Percentiles rank a stretch among this genome's conserved stretches.
Conservation (phyloP, 2,113 vertebrate species). For the Anseranas semipalmata region DNA sequence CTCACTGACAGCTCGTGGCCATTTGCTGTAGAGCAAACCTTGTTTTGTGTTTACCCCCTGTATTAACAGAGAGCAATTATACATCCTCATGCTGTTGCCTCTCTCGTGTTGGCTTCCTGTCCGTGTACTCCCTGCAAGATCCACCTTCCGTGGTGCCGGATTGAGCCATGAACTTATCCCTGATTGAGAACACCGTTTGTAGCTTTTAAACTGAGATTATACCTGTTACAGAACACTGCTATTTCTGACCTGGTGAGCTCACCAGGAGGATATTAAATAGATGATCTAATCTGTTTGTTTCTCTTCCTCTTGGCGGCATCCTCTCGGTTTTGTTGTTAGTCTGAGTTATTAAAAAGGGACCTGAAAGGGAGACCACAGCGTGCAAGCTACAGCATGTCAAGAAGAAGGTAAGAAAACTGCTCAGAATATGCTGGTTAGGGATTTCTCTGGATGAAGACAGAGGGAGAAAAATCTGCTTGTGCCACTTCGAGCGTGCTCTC, state of each 20-base stretch:
- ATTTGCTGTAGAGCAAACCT: not conserved
- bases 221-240: not conserved
- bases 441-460: not conserved
- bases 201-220: not conserved
- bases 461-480: not conserved
- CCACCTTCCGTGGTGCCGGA: not conserved
- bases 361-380: constrained; percentile 4
- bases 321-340: constrained; percentile 37
- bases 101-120: not conserved
- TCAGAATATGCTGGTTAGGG: not conserved
- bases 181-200: not conserved
- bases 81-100: not conserved
- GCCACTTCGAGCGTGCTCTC: not conserved
- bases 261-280: constrained; percentile 34
- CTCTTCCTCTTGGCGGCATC: constrained; percentile 15
- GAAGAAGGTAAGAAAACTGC: not conserved
- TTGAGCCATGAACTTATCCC: not conserved
- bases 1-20: not conserved
- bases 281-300: constrained; percentile 44
- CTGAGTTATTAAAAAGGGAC: constrained; percentile 37
- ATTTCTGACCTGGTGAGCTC: constrained; percentile 37
- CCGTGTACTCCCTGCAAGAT: not conserved
- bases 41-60: not conserved
- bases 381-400: not conserved
- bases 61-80: not conserved